Base-by-base conservation (phyloP, 2,888 invertebrate species). In the Tridacna crocea region DNA sequence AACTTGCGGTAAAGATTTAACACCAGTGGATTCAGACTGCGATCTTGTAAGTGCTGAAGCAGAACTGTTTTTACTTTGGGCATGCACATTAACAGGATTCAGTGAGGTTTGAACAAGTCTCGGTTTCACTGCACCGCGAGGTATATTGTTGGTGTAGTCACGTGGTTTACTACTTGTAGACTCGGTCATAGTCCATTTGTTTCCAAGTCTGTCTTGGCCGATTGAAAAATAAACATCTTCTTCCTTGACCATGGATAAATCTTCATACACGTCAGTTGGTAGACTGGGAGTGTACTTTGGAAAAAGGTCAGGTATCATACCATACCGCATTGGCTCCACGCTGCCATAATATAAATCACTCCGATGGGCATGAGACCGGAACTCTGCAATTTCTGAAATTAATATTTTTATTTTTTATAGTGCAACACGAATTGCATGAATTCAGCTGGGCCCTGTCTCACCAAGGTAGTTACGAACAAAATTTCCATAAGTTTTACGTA, bases 121-220 rank as follows among this genome's bases (percentile, higher is more conserved):
- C 22, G 70, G 70, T 26, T 51, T 70, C 13, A 26, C 70, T 24
- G 6, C 12, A 48, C 70, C 70, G 2, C 70, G 70, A 26, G 70
- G 70, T 70, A 70, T 70, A 24, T 70, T 26, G 24, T 70, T 70
- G 3, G 70, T 24, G 51, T 70, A 70, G 26, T 70, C 26, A n/a
- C 22, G 66, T 26, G 51, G 11, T 47, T 36, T 36, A 15, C n/a
- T n/a, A n/a, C 46, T 68, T 19, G 26, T 12, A 0, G 26, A 13
- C 26, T 11, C 12, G 27, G 63, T 22, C 26, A 15, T 27, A 26
- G 17, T 27, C 11, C 63, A 27, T 19, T 46, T 66, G 55, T 46
- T n/a, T n/a, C 15, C 24, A 51, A 51, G 61, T 13, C 22, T 61
- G 24, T 12, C 22, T 24, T 70, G 51, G n/a, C 26, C 24, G 15